phyloP scores from a whole-genome alignment of 2,113 vertebrate genomes.

The Oostethus manadensis region DNA sequence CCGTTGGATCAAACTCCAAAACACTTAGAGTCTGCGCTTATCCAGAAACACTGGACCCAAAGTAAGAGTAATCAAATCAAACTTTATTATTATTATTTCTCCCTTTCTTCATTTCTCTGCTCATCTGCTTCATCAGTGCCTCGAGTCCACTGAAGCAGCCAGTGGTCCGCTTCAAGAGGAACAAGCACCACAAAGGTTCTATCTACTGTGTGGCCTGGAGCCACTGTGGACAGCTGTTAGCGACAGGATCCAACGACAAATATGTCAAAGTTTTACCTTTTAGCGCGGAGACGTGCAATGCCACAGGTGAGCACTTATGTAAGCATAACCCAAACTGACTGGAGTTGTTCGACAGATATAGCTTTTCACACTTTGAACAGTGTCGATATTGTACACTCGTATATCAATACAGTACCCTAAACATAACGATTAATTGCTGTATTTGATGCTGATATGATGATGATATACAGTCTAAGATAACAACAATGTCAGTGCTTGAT shows the following conservation, averaged over 20 bases:
- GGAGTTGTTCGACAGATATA: background rate
- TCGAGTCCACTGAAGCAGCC: conserved; percentile 78
- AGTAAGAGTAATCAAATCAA: conserved; percentile 60
- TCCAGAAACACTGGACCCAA: conserved; percentile 83
- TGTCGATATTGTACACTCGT: too few species aligned
- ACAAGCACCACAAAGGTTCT: conserved; percentile 98
- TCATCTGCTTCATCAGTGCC: conserved; percentile 58
- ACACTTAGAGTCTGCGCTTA: conserved; percentile 94
- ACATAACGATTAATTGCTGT: too few species aligned
- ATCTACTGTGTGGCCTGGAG: conserved; percentile 99
- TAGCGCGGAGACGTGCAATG: conserved; percentile 93
- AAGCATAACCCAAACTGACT: background rate
- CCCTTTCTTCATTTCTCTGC: background rate
- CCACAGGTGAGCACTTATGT: conserved; percentile 78
- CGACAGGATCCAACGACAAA: conserved; percentile 98
- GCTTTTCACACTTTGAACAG: too few species aligned
- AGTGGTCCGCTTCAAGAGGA: conserved; percentile 90
- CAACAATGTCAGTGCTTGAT: too few species aligned
- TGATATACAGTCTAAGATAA: too few species aligned
- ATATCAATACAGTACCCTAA: too few species aligned
- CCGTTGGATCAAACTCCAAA: conserved; percentile 97
- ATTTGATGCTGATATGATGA: too few species aligned
- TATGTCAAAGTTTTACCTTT: conserved; percentile 97
- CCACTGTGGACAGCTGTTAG: conserved; percentile 91
- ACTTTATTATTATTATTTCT: background rate